These are phyloP conservation scores for Myrmecobius fasciatus DNA, from an alignment of 2,113 vertebrate species.

Conservation along the genomic window DNA sequence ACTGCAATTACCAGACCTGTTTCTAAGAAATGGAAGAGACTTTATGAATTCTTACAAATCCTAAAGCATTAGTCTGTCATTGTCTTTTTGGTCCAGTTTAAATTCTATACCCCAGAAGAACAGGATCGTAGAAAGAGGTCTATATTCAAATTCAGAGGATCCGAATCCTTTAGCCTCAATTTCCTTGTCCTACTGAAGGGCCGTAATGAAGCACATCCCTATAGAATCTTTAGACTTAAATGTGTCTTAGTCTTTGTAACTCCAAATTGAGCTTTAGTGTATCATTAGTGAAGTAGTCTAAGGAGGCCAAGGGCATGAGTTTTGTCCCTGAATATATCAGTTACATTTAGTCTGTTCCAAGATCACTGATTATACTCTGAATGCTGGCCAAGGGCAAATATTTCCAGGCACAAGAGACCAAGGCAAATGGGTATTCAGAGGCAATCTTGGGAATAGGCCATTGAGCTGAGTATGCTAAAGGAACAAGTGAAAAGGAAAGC, in stretches of 20 bases:
- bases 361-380: background rate
- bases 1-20: background rate
- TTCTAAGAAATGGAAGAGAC: background rate
- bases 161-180: background rate
- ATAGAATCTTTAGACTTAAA: background rate
- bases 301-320: background rate
- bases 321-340: background rate
- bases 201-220: background rate
- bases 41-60: background rate
- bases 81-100: background rate
- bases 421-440: conserved; percentile 24
- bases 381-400: background rate
- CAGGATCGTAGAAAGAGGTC: background rate
- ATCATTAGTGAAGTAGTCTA: background rate
- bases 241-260: background rate
- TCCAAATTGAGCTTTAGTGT: background rate
- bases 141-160: background rate
- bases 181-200: background rate
- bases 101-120: background rate
- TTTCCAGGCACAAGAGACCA: background rate
- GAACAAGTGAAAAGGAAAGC: background rate
- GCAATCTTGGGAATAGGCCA: conserved; percentile 21
- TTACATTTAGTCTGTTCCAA: background rate
- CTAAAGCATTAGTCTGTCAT: background rate
- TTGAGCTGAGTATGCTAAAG: conserved; percentile 32